These are phyloP conservation scores for Athalia rosae DNA, from an alignment of 2,888 invertebrate species.

Conservation along the genomic window DNA sequence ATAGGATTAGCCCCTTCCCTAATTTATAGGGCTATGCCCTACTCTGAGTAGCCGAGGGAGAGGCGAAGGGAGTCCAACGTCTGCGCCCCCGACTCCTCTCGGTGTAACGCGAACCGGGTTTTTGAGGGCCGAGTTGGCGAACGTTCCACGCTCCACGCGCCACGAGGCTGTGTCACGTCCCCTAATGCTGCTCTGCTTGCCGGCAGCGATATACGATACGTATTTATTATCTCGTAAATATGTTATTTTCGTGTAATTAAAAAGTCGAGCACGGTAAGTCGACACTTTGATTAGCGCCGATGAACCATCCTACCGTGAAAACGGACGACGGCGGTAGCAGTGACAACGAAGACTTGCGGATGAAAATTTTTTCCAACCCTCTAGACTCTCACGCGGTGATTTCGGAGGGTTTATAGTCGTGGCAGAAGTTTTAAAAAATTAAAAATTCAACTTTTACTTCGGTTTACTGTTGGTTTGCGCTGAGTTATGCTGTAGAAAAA, in stretches of 20 bases:
- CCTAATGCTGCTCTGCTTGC: background rate
- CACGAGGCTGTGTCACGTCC: constrained; percentile 32
- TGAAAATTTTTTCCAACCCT: constrained; percentile 16
- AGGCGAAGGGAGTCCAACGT: constrained; percentile 22
- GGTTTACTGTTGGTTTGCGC: background rate
- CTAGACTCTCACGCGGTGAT: constrained; percentile 3
- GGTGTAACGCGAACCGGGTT: constrained; percentile 37
- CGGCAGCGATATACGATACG: constrained; percentile 36
- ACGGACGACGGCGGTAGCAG: background rate
- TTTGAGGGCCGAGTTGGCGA: constrained; percentile 22
- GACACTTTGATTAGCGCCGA: constrained; percentile 38
- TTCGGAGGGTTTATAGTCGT: constrained; percentile 15
- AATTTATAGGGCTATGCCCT: constrained; percentile 58
- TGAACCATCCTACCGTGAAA: constrained; percentile 15
- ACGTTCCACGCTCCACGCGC: constrained; percentile 15
- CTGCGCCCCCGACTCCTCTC: constrained; percentile 13
- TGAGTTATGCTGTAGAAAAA: background rate
- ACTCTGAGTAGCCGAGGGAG: constrained; percentile 2
- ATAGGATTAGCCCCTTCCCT: constrained; percentile 62
- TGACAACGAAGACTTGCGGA: background rate
- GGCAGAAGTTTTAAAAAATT: constrained; percentile 13
- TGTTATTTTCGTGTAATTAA: constrained; percentile 40
- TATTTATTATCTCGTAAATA: constrained; percentile 44
- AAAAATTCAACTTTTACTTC: background rate
- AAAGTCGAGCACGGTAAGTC: constrained; percentile 33